Evolutionary conservation across 2,888 invertebrate species (phyloP).

Genomic region (Alentia gelatinosa): DNA sequence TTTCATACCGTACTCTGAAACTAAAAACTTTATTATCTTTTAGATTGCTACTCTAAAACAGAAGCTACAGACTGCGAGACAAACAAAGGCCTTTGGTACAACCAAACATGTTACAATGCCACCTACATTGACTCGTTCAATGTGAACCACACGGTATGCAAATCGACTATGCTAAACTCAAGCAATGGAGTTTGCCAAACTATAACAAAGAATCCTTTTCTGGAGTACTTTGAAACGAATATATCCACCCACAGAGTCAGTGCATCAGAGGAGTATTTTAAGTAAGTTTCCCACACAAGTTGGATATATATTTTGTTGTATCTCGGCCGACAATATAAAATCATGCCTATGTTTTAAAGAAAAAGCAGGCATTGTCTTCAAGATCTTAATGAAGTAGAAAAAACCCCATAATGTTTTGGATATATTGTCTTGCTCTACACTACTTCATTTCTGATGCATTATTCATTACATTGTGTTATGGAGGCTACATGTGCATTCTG

Average conservation of each 20-base stretch:
- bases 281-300: no score
- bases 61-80: conserved; percentile 58
- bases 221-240: background rate
- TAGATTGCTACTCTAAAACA: conserved; percentile 61
- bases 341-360: no score
- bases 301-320: no score
- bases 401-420: no score
- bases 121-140: conserved; percentile 53
- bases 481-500: no score
- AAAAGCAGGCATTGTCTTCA: no score
- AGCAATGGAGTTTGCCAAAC: background rate
- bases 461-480: no score
- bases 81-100: conserved; percentile 53
- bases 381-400: no score
- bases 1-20: no score
- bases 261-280: conserved; percentile 62
- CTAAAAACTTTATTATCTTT: background rate
- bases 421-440: no score
- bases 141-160: background rate
- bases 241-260: background rate
- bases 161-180: background rate
- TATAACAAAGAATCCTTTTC: background rate
- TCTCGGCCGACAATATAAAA: no score
- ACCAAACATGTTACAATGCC: conserved; percentile 63
- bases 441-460: no score